Conservation (phyloP, 2,113 vertebrate genomes). For the Cnemophilus loriae region DNA sequence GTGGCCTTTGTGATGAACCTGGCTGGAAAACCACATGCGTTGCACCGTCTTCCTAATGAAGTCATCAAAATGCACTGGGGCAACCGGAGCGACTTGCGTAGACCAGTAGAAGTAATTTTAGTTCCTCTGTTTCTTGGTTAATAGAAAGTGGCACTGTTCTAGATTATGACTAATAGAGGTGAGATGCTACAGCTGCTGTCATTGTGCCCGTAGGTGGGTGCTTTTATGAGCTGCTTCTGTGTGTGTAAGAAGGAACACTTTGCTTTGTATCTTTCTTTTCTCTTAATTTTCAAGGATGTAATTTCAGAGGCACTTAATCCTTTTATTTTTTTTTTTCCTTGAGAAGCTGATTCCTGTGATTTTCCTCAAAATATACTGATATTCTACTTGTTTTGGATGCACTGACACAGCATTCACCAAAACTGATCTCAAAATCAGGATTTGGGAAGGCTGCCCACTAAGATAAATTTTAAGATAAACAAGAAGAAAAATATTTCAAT, state of each 20-base stretch:
- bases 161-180: constrained; percentile 79
- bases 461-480: neutral
- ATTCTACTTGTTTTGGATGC: neutral
- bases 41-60: constrained; percentile 68
- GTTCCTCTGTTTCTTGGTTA: constrained; percentile 71
- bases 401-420: neutral
- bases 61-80: constrained; percentile 74
- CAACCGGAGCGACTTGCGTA: constrained; percentile 57
- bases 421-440: neutral
- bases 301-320: neutral
- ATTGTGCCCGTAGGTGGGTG: constrained; percentile 40
- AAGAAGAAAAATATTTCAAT: neutral
- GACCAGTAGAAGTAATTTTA: constrained; percentile 68
- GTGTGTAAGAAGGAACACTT: neutral
- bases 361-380: neutral
- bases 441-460: neutral
- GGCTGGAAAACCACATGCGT: constrained; percentile 65
- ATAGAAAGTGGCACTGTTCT: constrained; percentile 74
- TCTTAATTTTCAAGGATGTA: neutral
- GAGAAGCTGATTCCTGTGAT: neutral
- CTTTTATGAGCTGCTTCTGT: neutral
- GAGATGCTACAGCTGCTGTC: constrained; percentile 53
- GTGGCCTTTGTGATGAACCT: constrained; percentile 68
- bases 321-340: neutral
- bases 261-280: neutral